Evolutionary conservation across 2,888 invertebrate genomes (phyloP).

Genomic region (Timema cristinae): DNA sequence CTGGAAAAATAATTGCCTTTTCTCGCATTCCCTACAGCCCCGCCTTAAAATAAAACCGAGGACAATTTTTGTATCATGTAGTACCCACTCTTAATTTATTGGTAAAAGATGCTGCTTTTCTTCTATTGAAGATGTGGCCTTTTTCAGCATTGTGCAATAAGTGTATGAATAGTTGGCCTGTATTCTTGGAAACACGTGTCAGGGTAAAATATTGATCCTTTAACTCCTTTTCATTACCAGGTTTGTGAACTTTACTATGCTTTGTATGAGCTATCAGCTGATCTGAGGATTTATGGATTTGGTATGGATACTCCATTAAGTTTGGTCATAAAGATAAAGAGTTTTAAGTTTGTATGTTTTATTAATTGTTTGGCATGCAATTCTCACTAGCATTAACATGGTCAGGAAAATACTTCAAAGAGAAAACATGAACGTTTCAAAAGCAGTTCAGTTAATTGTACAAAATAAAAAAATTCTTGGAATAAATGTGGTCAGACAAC

Average conservation of each 20-base stretch:
- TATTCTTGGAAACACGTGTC: neutral
- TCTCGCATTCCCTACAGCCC: too few relatives aligned
- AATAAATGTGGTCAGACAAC: too few relatives aligned
- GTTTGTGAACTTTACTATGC: neutral
- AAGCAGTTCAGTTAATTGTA: too few relatives aligned
- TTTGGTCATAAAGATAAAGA: too few relatives aligned
- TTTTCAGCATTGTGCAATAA: too few relatives aligned
- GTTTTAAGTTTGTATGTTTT: too few relatives aligned
- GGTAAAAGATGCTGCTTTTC: neutral
- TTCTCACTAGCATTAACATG: too few relatives aligned
- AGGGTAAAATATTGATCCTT: neutral
- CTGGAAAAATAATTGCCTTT: too few relatives aligned
- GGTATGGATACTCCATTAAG: neutral
- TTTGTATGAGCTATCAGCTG: conserved; percentile 3
- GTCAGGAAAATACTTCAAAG: neutral
- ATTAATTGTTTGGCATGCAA: too few relatives aligned
- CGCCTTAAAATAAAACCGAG: neutral
- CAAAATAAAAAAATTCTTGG: too few relatives aligned
- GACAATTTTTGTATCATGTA: neutral
- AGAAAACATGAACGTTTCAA: too few relatives aligned
- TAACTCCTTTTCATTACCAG: neutral
- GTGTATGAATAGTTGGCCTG: neutral
- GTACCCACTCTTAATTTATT: neutral
- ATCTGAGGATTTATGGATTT: conserved; percentile 1
- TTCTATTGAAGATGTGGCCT: neutral